These are phyloP conservation scores for Ormyrus rosae DNA, from an alignment of 2,888 invertebrate genomes.

Conservation along the genomic window DNA sequence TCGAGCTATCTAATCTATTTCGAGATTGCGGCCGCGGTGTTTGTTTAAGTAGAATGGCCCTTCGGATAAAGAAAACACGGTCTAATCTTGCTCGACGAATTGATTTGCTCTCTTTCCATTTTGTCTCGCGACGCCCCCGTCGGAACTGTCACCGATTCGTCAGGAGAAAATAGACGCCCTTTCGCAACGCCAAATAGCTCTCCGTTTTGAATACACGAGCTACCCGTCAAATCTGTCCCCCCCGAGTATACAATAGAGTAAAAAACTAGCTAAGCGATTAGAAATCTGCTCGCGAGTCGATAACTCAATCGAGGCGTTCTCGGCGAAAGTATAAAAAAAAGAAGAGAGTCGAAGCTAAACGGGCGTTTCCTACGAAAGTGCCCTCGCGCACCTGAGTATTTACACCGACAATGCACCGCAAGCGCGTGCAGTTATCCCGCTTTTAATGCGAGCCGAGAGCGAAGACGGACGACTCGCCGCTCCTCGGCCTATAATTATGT, in stretches of 20 bases:
- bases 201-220: too few species aligned
- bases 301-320: too few species aligned
- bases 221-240: too few species aligned
- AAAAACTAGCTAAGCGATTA: not conserved
- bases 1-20: constrained; percentile 45
- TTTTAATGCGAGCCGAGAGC: not conserved
- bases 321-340: too few species aligned
- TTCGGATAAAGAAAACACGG: constrained; percentile 26
- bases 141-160: not conserved
- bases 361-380: too few species aligned
- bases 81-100: constrained; percentile 20
- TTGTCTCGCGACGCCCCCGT: too few species aligned
- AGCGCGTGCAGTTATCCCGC: not conserved
- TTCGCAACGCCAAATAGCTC: not conserved
- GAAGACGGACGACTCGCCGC: not conserved
- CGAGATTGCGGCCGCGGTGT: constrained; percentile 19
- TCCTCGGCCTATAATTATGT: constrained; percentile 26
- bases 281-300: not conserved
- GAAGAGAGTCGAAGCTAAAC: too few species aligned
- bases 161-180: constrained; percentile 15
- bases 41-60: constrained; percentile 22
- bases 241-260: not conserved
- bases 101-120: not conserved
- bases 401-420: too few species aligned
- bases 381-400: too few species aligned